Evolutionary conservation across 2,113 vertebrate species (phyloP), one percentile per base, ranked within the genome.

Genomic region (Ptilonorhynchus violaceus): DNA sequence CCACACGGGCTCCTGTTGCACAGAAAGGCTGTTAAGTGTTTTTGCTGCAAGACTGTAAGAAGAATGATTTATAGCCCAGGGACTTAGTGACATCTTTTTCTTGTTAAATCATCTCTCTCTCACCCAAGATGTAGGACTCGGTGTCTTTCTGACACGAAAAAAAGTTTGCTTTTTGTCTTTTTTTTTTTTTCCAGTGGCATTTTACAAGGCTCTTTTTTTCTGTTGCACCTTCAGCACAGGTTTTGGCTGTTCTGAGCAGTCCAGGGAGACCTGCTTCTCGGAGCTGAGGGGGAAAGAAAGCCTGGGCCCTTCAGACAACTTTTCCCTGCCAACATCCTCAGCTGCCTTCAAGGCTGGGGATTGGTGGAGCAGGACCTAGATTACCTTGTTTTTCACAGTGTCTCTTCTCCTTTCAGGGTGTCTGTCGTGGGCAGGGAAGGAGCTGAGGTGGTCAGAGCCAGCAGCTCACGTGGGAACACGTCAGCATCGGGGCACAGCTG

Each of bases 21-120:
- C 58, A 28, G 62, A 70, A 35, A 0, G 5, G 67, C 60, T 69
- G 58, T 49, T 73, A 50, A 44, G 63, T 39, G 28, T 56, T 88
- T 88, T 24, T 73, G 62, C 85, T 80, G 58, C 69, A 58, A 64
- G 42, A 21, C 50, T 66, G 81, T 73, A 37, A 70, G 87, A 50
- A 42, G 64, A 81, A 37, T 92, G 72, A 96, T 95, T 96, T 94
- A 85, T 69, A 93, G 82, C 82, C 83, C 28, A 21, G 79, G 88
- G 85, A 74, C 88, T 92, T n/a, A 69, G 88, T 77, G 94, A 88
- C 79, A 84, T 88, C 55, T 93, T 93, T 80, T 92, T 69, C 92
- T 63, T 91, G 67, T 94, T 94, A 93, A 92, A 91, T 62, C 88
- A 74, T 55, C 50, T 69, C 63, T 88, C 83, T 84, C 83, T 91